Evolutionary conservation across 1,140 invertebrate genomes (phyloP), one percentile per base, ranked within the genome.

Genomic region (Cydia fagiglandana): DNA sequence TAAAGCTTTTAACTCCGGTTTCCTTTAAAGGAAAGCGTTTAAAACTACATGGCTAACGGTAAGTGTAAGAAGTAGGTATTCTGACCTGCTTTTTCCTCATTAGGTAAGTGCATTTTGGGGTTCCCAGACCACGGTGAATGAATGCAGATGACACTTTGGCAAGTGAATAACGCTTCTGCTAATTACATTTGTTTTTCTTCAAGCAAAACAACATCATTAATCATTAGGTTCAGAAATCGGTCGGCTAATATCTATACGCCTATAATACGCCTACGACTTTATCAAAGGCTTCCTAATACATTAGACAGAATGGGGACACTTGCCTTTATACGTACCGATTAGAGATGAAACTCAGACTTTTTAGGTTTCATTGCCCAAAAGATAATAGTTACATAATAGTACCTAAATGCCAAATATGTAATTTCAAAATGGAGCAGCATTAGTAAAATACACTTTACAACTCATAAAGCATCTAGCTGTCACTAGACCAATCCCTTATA

Each of bases 91-190:
- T 61, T 61, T 61, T 61, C 56, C 56, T 61, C 20, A 17, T 61
- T 10, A 61, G n/a, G 20, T 24, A 61, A 61, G 56, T 24, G 56
- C 56, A 61, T 61, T 61, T 24, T 61, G 56, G 56, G 17, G 20
- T 61, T 61, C 56, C 56, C 56, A 61, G 56, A 24, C 56, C 20
- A 61, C 56, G 56, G n/a, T 17, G 53, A 61, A 61, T 61, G 56
- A 61, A 6, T 20, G 3, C 7, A 12, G n/a, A 61, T 61, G 17
- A 61, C 56, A 61, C 17, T 20, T n/a, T 61, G 4, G 20, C 20
- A 61, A 61, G 20, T 61, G 17, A 61, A 61, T 61, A 56, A 56
- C 9, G 10, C 10, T 24, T 12, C 7, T 20, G 56, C 17, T n/a
- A 17, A 61, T 61, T 61, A 24, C 9, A 4, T 53, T 24, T 24